Evolutionary conservation across 2,797 vertebrate species (phyloP).

Genomic region (Otolemur crassicaudatus): DNA sequence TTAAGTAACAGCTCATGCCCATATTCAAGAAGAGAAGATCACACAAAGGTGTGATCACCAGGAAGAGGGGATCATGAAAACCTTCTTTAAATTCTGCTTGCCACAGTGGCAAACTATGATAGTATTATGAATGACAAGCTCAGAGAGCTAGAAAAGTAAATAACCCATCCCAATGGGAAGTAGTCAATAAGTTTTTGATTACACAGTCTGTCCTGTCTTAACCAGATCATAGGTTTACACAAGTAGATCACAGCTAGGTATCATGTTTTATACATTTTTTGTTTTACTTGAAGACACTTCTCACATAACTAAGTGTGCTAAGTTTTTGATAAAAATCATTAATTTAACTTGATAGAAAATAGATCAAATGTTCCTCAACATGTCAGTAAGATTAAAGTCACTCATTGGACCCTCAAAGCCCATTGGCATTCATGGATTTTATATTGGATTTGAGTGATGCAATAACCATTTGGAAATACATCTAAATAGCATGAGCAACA

Average conservation of each 20-base stretch:
- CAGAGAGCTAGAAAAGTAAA: background rate
- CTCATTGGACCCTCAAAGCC: background rate
- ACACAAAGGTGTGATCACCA: background rate
- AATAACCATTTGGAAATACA: background rate
- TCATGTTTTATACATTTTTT: background rate
- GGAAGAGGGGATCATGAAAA: background rate
- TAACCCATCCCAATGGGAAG: background rate
- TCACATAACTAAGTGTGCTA: background rate
- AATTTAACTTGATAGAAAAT: conserved; percentile 29
- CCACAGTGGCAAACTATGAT: background rate
- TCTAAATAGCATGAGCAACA: background rate
- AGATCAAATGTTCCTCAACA: background rate
- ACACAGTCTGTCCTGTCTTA: background rate
- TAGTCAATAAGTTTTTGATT: background rate
- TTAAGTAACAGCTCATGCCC: background rate
- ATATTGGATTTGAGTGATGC: background rate
- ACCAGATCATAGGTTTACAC: background rate
- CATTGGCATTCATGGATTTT: background rate
- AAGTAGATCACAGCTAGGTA: background rate
- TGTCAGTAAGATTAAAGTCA: conserved; percentile 22
- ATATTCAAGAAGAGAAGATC: background rate
- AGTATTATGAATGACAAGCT: background rate
- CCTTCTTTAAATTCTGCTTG: background rate
- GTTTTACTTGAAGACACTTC: background rate
- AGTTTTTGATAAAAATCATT: background rate